Conservation (phyloP, 1,140 invertebrate species). For the Archivesica marissinica region DNA sequence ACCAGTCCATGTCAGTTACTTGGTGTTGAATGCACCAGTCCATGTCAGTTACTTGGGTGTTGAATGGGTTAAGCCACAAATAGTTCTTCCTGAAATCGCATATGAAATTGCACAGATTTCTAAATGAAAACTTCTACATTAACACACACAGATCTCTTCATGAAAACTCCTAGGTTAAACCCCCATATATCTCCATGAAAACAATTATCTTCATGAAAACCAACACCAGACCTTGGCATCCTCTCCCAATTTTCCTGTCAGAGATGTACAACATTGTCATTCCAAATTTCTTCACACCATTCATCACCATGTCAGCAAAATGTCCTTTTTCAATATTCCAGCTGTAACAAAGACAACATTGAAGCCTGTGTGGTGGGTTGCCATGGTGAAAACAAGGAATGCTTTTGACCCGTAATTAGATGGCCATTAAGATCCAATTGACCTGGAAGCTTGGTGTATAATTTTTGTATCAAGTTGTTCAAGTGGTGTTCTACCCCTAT, state of each 20-base stretch:
- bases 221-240: too few relatives aligned
- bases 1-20: too few relatives aligned
- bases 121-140: too few relatives aligned
- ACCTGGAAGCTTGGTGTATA: conserved; percentile 14
- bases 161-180: too few relatives aligned
- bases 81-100: too few relatives aligned
- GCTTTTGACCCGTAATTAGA: conserved; percentile 25
- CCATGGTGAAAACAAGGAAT: background rate
- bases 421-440: conserved; percentile 28
- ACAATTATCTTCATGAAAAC: too few relatives aligned
- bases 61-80: too few relatives aligned
- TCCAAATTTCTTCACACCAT: background rate
- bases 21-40: too few relatives aligned
- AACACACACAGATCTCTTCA: too few relatives aligned
- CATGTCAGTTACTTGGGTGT: too few relatives aligned
- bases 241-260: background rate
- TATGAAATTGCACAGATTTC: too few relatives aligned
- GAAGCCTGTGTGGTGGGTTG: conserved; percentile 5
- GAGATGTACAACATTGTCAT: background rate
- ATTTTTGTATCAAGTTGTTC: conserved; percentile 31
- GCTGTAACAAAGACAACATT: background rate
- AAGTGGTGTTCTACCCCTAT: background rate
- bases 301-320: background rate
- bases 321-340: background rate
- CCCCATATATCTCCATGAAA: too few relatives aligned